A percentile compares a stretch with the other conserved stretches of the same genome.
Conservation (phyloP, 2,888 invertebrate genomes). For the Eilema griseolum region DNA sequence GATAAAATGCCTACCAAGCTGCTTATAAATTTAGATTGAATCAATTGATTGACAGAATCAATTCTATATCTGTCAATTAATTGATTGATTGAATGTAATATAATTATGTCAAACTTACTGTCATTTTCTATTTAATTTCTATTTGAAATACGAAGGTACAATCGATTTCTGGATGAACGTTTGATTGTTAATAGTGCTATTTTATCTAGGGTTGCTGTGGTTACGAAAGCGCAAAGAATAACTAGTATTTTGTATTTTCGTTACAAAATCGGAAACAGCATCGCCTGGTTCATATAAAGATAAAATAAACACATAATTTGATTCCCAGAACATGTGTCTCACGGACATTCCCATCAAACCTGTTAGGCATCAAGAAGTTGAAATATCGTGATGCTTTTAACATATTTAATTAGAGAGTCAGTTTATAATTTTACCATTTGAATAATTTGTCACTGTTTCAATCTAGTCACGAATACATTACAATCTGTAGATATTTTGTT, state of each 20-base stretch:
- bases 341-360: constrained; percentile 1
- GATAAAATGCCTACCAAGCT: not conserved
- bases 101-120: too few species aligned
- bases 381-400: constrained; percentile 4
- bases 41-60: too few species aligned
- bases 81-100: not conserved
- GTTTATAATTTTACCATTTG: constrained; percentile 4
- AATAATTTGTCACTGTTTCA: constrained; percentile 1
- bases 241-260: not conserved
- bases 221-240: not conserved
- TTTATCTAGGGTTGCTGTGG: not conserved
- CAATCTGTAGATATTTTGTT: not conserved
- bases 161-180: not conserved
- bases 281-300: not conserved
- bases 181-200: not conserved
- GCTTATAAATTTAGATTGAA: too few species aligned
- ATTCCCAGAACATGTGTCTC: constrained; percentile 3
- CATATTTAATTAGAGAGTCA: constrained; percentile 4
- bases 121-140: not conserved
- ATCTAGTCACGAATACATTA: not conserved
- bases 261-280: not conserved
- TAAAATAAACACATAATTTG: not conserved
- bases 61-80: not conserved
- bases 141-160: not conserved
- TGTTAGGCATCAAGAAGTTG: not conserved